A percentile compares a stretch with the other conserved stretches of the same genome.
Evolutionary conservation across 30 jellyfish, hydroid and myxozoan genomes (phyloP).

Genomic region (Cassiopea xamachana): DNA sequence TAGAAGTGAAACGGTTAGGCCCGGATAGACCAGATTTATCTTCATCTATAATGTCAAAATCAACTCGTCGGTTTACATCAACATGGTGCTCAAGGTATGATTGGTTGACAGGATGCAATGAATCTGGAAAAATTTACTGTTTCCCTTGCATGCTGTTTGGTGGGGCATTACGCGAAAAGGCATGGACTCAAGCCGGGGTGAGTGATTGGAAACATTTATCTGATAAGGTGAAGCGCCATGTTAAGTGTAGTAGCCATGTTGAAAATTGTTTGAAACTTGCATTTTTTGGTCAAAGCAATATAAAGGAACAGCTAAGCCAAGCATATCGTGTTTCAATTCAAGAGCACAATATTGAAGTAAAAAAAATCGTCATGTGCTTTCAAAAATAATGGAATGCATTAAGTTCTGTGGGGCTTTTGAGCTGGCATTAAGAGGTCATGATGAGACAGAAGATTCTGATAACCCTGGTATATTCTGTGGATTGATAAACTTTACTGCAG

Average conservation of each 20-base stretch:
- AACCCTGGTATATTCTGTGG: constrained; percentile 75
- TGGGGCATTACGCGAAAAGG: constrained; percentile 17
- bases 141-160: constrained; percentile 64
- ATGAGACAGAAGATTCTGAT: constrained; percentile 43
- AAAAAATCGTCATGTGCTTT: constrained; percentile 58
- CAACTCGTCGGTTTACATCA: constrained; percentile 43
- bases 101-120: constrained; percentile 67
- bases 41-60: not conserved
- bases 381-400: constrained; percentile 60
- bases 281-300: constrained; percentile 46
- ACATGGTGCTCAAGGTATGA: constrained; percentile 34
- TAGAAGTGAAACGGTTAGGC: constrained; percentile 46
- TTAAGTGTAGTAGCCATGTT: constrained; percentile 24
- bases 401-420: constrained; percentile 63
- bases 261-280: constrained; percentile 63
- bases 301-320: constrained; percentile 30
- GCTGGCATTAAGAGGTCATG: constrained; percentile 76
- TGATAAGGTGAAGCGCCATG: constrained; percentile 54
- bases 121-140: constrained; percentile 34
- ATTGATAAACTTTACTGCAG: constrained; percentile 47
- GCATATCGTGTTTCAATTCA: constrained; percentile 47
- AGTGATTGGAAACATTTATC: constrained; percentile 60
- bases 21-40: constrained; percentile 56
- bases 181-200: constrained; percentile 53
- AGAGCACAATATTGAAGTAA: too few species aligned